These are phyloP conservation scores for Myanophis thanlyinensis DNA, from an alignment of 2,113 vertebrate species.

Conservation along the genomic window DNA sequence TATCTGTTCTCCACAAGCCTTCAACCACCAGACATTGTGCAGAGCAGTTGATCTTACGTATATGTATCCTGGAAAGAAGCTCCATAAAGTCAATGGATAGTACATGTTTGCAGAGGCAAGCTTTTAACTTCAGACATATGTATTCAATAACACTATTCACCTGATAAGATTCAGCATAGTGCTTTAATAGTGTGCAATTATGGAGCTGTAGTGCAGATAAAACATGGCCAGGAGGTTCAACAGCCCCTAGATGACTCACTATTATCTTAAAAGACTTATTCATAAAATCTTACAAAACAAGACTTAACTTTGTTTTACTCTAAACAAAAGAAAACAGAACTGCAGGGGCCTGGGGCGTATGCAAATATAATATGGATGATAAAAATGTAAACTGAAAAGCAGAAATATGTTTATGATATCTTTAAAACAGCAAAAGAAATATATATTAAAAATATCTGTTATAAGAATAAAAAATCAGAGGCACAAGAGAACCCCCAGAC, in stretches of 20 bases:
- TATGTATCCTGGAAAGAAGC: background rate
- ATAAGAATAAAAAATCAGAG: background rate
- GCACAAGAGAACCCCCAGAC: background rate
- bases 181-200: background rate
- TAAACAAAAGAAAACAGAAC: background rate
- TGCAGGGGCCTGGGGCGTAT: background rate
- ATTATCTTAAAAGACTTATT: background rate
- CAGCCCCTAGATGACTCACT: background rate
- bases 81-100: background rate
- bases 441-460: no score
- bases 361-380: background rate
- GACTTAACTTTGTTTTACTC: background rate
- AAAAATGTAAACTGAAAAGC: background rate
- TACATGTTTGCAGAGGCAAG: background rate
- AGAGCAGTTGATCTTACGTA: constrained; percentile 15
- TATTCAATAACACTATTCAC: background rate
- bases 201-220: constrained; percentile 1
- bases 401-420: background rate
- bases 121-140: constrained; percentile 4
- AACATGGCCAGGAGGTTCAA: background rate
- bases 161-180: background rate
- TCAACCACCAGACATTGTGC: background rate
- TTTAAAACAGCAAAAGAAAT: background rate
- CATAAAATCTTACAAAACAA: background rate
- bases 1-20: background rate